Conservation (phyloP, 1,140 invertebrate genomes). For the Panagrolaimus sp. region DNA sequence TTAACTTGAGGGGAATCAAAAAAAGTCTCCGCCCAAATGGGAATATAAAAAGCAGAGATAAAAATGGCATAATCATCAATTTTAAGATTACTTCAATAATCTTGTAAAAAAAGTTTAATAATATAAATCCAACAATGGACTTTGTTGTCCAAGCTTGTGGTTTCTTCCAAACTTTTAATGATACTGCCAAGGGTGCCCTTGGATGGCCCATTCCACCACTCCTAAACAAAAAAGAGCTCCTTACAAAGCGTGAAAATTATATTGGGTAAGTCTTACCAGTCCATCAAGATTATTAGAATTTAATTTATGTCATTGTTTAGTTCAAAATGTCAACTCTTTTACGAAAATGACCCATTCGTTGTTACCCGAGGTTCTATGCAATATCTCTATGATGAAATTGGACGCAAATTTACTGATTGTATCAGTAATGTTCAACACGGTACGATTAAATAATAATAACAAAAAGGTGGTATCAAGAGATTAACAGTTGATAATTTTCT, state of each 20-base stretch:
- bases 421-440: constrained; percentile 98
- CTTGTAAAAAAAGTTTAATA: too few relatives aligned
- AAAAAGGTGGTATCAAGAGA: neutral
- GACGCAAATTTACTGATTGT: constrained; percentile 83
- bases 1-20: too few relatives aligned
- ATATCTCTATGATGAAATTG: constrained; percentile 92
- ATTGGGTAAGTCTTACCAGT: constrained; percentile 41
- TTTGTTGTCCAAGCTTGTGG: constrained; percentile 32
- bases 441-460: constrained; percentile 63
- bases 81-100: too few relatives aligned
- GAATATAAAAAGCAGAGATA: too few relatives aligned
- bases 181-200: neutral
- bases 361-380: constrained; percentile 81
- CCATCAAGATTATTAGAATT: neutral
- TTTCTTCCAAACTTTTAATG: constrained; percentile 24
- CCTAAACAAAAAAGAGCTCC: constrained; percentile 37
- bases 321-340: constrained; percentile 83
- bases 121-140: constrained; percentile 20
- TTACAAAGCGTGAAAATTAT: constrained; percentile 38
- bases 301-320: neutral
- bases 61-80: too few relatives aligned
- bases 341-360: constrained; percentile 79
- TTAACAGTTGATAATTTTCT: constrained; percentile 18
- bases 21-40: too few relatives aligned
- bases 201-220: neutral